These are phyloP conservation scores for Parascotia fuliginaria DNA, from an alignment of 2,888 invertebrate genomes.

Conservation along the genomic window DNA sequence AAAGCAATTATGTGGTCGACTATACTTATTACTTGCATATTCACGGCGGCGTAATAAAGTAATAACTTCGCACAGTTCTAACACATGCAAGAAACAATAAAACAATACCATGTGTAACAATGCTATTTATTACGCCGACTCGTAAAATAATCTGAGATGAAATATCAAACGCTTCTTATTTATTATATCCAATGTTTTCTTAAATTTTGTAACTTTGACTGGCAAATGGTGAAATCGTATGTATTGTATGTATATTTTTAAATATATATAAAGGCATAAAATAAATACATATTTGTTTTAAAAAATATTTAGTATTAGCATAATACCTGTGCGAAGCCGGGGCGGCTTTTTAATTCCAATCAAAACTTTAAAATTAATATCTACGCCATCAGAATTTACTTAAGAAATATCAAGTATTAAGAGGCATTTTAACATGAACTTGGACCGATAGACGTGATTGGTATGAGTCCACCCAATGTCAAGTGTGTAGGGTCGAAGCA, in stretches of 20 bases:
- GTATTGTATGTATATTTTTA: too few species aligned
- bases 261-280: too few species aligned
- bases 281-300: too few species aligned
- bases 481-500: constrained; percentile 64
- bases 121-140: not conserved
- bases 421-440: not conserved
- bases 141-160: not conserved
- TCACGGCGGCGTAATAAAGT: not conserved
- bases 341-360: too few species aligned
- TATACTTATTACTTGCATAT: not conserved
- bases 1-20: too few species aligned
- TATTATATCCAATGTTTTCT: not conserved
- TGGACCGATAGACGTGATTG: constrained; percentile 35
- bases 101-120: not conserved
- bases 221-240: too few species aligned
- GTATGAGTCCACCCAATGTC: constrained; percentile 61
- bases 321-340: too few species aligned
- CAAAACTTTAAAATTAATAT: not conserved
- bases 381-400: not conserved
- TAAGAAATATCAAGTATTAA: not conserved
- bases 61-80: not conserved
- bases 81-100: not conserved
- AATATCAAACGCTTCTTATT: not conserved
- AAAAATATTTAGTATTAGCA: too few species aligned
- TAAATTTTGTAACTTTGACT: too few species aligned